These are phyloP conservation scores for Gyps fulvus DNA, from an alignment of 2,113 vertebrate species.

Conservation along the genomic window DNA sequence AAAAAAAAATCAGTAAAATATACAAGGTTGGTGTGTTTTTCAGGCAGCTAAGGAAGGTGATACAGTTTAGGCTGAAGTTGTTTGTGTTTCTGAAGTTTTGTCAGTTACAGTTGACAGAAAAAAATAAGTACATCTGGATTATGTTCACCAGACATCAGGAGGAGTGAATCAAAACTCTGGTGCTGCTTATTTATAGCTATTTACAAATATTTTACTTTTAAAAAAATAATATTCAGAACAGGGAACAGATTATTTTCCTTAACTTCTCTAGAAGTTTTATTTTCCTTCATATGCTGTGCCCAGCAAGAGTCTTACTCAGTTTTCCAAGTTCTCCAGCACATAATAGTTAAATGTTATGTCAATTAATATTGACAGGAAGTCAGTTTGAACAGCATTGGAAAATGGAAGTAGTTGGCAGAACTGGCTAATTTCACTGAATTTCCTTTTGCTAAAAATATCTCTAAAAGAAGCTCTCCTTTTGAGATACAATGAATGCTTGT, in stretches of 20 bases:
- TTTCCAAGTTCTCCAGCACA: neutral
- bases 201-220: neutral
- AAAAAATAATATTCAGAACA: neutral
- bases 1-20: neutral
- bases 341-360: constrained; percentile 27
- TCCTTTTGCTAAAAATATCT: constrained; percentile 59
- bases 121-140: neutral
- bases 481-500: constrained; percentile 49
- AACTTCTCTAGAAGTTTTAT: neutral
- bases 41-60: neutral
- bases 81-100: neutral
- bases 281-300: neutral
- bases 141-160: neutral
- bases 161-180: neutral
- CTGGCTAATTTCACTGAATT: constrained; percentile 47
- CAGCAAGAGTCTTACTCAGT: neutral
- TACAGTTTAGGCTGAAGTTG: neutral
- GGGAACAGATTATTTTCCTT: neutral
- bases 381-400: constrained; percentile 46
- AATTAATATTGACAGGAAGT: constrained; percentile 58
- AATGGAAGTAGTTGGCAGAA: constrained; percentile 59
- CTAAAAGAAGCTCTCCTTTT: constrained; percentile 47
- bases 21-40: neutral
- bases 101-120: neutral
- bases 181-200: neutral